These are phyloP conservation scores for Coptodon rendalli DNA, from an alignment of 2,113 vertebrate species.

Conservation along the genomic window DNA sequence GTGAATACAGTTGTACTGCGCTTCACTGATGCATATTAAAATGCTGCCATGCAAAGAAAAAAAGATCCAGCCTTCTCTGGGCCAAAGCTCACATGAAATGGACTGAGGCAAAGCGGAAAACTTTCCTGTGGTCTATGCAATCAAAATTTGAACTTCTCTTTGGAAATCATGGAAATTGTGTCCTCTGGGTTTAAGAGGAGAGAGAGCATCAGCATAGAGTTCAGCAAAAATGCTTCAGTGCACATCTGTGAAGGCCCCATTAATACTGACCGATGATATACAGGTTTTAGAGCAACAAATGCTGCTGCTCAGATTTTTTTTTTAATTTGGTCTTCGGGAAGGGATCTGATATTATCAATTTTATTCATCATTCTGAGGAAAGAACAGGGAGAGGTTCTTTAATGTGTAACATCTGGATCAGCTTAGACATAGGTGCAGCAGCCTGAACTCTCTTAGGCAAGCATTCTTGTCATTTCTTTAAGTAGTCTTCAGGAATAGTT, in stretches of 20 bases:
- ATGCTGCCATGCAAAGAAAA: not conserved
- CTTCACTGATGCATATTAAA: not conserved
- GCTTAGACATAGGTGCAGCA: not conserved
- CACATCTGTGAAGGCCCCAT: not conserved
- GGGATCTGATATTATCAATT: not conserved
- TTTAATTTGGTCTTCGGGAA: not conserved
- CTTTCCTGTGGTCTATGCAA: not conserved
- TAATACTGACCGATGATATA: not conserved
- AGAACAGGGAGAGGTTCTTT: not conserved
- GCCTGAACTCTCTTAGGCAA: not conserved
- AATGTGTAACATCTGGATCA: not conserved
- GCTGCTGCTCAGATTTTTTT: not conserved
- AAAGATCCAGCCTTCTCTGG: not conserved
- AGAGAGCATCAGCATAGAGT: not conserved
- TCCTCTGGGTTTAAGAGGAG: not conserved
- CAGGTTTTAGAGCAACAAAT: not conserved
- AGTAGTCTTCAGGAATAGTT: not conserved
- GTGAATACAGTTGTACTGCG: not conserved
- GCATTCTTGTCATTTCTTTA: not conserved
- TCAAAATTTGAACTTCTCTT: not conserved
- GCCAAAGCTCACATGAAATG: not conserved
- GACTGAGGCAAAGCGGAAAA: not conserved
- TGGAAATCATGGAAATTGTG: not conserved
- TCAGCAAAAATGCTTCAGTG: not conserved
- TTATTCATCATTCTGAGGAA: not conserved